These are phyloP conservation scores for Greenwoodochromis staneri DNA, from an alignment of 2,113 vertebrate species.

Conservation along the genomic window DNA sequence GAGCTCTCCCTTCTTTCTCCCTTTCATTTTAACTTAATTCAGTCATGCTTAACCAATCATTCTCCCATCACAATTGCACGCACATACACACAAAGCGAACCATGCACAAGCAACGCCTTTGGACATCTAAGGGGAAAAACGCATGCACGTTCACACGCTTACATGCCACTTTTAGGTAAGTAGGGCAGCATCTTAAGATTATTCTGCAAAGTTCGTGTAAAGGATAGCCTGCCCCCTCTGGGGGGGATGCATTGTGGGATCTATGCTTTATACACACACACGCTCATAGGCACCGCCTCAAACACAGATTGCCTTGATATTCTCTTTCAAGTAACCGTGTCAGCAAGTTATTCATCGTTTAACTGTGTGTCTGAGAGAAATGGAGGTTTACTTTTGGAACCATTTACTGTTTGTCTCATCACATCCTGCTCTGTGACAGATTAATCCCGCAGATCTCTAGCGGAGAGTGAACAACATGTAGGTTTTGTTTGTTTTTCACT, in stretches of 20 bases:
- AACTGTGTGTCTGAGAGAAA: neutral
- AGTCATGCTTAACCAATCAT: conserved; percentile 46
- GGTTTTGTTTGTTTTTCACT: conserved; percentile 16
- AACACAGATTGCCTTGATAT: conserved; percentile 16
- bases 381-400: neutral
- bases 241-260: conserved; percentile 36
- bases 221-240: conserved; percentile 45
- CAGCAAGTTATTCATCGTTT: neutral
- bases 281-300: neutral
- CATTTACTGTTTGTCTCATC: neutral
- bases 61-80: neutral
- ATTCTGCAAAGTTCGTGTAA: conserved; percentile 37
- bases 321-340: conserved; percentile 20
- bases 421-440: neutral
- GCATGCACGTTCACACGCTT: neutral
- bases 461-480: neutral
- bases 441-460: neutral
- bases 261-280: neutral
- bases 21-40: conserved; percentile 26
- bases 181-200: conserved; percentile 47
- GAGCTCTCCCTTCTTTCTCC: neutral
- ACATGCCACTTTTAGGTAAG: conserved; percentile 22
- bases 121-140: neutral
- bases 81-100: neutral
- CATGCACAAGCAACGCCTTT: conserved; percentile 1